Evolutionary conservation across 2,113 vertebrate genomes (phyloP), one percentile per base, ranked within the genome.

Genomic region (Cariama cristata): DNA sequence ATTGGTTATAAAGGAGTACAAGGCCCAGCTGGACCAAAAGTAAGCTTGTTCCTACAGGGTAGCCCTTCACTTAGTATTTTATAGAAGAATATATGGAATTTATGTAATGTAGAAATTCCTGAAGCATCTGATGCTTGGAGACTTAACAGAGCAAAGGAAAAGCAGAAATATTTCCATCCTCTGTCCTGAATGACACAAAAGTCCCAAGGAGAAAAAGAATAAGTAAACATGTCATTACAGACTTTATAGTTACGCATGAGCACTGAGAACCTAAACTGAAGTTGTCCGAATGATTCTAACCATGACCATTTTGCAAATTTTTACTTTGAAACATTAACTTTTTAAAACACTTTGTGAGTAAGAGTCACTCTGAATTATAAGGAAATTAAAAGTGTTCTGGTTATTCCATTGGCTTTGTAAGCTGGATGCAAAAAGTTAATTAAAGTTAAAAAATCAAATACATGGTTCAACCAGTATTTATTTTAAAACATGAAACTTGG

Each of bases 11-110:
- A 7, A 63, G 98, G 98, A 72, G 60, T 26, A 86, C 58, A 73
- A 42, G 98, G 98, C 33, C 60, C 92, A 3, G 44, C 92, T 56
- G 98, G 98, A 86, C 90, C 95, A 62, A 98, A 98, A 98, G 98
- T 98, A 95, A 84, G 96, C 63, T 91, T 90, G 8, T 66, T 87
- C 73, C 44, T 82, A 71, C 53, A 40, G 71, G 23, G 23, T 49
- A 49, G 55, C 12, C 5, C 21, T 81, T 90, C 30, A n/a, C 15
- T 80, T 33, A 40, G 2, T 58, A 20, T 52, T 69, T 69, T 58
- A 38, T 55, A 22, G 7, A 81, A 74, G 30, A 52, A 44, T 32
- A 9, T 76, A 7, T 75, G 17, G 17, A 52, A 33, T 67, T 76
- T 68, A 60, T 49, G 9, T 40, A 42, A 24, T 24, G 21, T 42